A percentile compares a stretch with the other conserved stretches of the same genome.
Evolutionary conservation across 2,797 vertebrate genomes (phyloP).

Genomic region (Acrossocheilus wenchowensis): DNA sequence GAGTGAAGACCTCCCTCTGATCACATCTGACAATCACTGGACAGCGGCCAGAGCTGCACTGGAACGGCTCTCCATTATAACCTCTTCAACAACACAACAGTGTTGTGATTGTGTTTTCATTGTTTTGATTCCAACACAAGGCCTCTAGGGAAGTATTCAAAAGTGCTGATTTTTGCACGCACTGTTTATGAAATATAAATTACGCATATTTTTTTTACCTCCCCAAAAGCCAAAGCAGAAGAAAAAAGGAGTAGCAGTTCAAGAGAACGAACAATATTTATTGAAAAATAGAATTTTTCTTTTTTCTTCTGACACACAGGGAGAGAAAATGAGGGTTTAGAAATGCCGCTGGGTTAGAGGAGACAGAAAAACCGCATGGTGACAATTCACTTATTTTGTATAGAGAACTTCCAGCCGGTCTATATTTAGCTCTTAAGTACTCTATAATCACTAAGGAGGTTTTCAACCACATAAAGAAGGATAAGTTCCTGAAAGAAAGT

Average conservation of each 20-base stretch:
- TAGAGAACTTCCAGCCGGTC: constrained; percentile 37
- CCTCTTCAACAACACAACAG: constrained; percentile 55
- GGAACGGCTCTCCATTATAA: constrained; percentile 64
- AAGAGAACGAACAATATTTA: constrained; percentile 10
- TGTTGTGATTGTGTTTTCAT: constrained; percentile 67
- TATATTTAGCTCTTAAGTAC: constrained; percentile 50
- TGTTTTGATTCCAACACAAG: constrained; percentile 70
- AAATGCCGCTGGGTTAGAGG: constrained; percentile 32
- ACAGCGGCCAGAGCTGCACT: constrained; percentile 59
- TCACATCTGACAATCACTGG: constrained; percentile 64
- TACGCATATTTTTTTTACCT: constrained; percentile 65
- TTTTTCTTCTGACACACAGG: constrained; percentile 28
- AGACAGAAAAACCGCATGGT: constrained; percentile 34
- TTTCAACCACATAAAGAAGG: constrained; percentile 51
- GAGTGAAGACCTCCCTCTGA: constrained; percentile 61
- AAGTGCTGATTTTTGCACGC: constrained; percentile 27
- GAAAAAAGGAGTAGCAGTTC: constrained; percentile 30
- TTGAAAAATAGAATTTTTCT: constrained; percentile 17
- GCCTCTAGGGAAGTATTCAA: constrained; percentile 62
- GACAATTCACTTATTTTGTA: constrained; percentile 48
- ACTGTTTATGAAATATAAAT: constrained; percentile 72
- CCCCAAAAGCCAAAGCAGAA: constrained; percentile 60
- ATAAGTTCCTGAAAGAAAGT: constrained; percentile 35
- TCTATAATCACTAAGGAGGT: constrained; percentile 51
- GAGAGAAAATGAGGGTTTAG: constrained; percentile 8